Conservation (phyloP, 2,113 vertebrate genomes). For the Brachyhypopomus occidentalis region DNA sequence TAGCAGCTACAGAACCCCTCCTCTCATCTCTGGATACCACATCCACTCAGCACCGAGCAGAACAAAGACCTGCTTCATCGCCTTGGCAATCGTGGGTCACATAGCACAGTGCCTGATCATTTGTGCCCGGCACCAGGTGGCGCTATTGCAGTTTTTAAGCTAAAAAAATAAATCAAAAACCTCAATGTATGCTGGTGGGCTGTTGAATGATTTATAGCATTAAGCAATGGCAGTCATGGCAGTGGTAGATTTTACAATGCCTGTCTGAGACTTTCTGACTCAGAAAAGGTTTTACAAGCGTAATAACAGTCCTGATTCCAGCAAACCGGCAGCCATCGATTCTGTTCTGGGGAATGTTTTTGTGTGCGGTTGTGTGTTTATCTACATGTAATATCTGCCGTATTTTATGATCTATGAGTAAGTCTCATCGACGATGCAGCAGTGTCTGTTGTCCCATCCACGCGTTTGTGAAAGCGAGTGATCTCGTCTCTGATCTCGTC, state of each 20-base stretch:
- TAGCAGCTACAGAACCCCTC: too few species aligned
- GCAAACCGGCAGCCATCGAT: neutral
- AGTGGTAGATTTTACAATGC: neutral
- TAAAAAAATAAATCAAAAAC: neutral
- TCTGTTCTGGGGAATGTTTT: neutral
- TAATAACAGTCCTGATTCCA: neutral
- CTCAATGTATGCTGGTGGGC: neutral
- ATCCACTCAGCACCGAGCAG: neutral
- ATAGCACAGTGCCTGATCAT: neutral
- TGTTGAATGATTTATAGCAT: slow-evolving; percentile 14
- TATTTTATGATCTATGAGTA: neutral
- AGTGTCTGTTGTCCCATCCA: neutral
- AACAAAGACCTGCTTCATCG: neutral
- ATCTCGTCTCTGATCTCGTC: too few species aligned
- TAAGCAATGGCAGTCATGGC: neutral
- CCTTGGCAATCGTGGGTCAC: neutral
- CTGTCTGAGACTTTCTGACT: neutral
- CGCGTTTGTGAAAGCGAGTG: too few species aligned
- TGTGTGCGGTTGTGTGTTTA: neutral
- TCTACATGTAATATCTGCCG: neutral
- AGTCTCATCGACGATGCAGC: too few species aligned
- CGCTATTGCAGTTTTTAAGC: slow-evolving; percentile 1
- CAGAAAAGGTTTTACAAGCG: neutral
- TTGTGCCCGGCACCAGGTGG: slow-evolving; percentile 7
- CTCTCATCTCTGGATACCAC: too few species aligned